Evolutionary conservation across 2,888 invertebrate species (phyloP).

Genomic region (Pristionchus maxplancki): DNA sequence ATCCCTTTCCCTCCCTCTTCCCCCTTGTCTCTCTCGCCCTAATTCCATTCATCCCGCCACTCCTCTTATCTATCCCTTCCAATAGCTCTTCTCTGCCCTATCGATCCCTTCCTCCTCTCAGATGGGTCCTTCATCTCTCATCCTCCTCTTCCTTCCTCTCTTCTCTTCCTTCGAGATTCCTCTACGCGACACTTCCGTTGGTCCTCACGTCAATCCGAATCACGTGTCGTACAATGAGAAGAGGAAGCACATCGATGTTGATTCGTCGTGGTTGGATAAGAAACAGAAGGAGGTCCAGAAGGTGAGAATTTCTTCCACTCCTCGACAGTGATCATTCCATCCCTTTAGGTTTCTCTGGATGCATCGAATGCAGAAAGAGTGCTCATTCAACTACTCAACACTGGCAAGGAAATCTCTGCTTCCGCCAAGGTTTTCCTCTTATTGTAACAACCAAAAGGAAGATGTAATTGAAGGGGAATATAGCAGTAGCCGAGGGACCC

Average conservation of each 20-base stretch:
- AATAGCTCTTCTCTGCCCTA: conserved; percentile 28
- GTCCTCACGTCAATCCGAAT: conserved; percentile 62
- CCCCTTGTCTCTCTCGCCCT: conserved; percentile 28
- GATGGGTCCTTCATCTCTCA: background rate
- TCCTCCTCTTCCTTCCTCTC: conserved; percentile 37
- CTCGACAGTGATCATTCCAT: background rate
- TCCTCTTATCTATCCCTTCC: background rate
- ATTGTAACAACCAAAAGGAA: background rate
- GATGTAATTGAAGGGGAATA: conserved; percentile 64
- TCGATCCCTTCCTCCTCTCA: conserved; percentile 31
- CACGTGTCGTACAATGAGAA: conserved; percentile 73
- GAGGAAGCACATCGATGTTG: conserved; percentile 76
- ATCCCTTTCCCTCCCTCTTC: conserved; percentile 2
- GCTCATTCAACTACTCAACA: conserved; percentile 71
- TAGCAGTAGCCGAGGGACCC: conserved; percentile 75
- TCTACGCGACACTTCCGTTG: background rate
- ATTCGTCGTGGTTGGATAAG: conserved; percentile 75
- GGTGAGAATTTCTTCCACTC: conserved; percentile 56
- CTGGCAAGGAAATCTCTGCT: conserved; percentile 63
- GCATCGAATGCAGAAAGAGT: conserved; percentile 76
- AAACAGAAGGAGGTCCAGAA: conserved; percentile 70
- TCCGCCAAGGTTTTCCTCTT: conserved; percentile 57
- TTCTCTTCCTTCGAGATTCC: background rate
- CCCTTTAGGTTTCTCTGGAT: conserved; percentile 71
- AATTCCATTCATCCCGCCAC: conserved; percentile 10